phyloP scores from a whole-genome alignment of 30 jellyfish, hydroid and myxozoan genomes.

The Hydra vulgaris region DNA sequence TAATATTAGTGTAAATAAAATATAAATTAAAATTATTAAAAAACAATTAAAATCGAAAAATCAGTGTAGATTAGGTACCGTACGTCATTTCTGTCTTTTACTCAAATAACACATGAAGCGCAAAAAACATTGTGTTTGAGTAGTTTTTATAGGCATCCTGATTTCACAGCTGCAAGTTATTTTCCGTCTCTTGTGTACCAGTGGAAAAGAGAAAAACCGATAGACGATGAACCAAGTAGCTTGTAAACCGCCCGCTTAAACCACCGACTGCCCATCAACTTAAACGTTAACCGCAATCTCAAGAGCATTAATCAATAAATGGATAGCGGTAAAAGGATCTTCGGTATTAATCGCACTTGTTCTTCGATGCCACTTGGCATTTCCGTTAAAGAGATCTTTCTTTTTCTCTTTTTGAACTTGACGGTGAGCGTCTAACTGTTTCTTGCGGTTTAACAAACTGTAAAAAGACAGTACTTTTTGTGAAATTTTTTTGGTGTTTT shows the following conservation, averaged over 20 bases:
- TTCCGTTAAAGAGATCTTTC: neutral
- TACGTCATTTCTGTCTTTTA: too few relatives aligned
- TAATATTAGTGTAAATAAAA: too few relatives aligned
- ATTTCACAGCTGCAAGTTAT: too few relatives aligned
- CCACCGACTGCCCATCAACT: neutral
- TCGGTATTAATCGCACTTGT: slow-evolving; percentile 13
- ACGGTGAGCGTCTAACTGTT: slow-evolving; percentile 10
- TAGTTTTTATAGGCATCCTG: too few relatives aligned
- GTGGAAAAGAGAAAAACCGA: too few relatives aligned
- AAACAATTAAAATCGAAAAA: too few relatives aligned
- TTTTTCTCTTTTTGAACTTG: neutral
- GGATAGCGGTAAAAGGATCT: slow-evolving; percentile 26
- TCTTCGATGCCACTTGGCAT: slow-evolving; percentile 22
- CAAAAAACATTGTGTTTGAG: too few relatives aligned
- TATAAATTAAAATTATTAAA: too few relatives aligned
- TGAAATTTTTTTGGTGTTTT: neutral
- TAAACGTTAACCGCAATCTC: neutral
- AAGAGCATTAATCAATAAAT: slow-evolving; percentile 5
- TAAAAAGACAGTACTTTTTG: slow-evolving; percentile 15
- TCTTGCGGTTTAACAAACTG: slow-evolving; percentile 4
- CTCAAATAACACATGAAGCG: too few relatives aligned
- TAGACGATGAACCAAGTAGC: neutral
- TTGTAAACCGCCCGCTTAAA: too few relatives aligned
- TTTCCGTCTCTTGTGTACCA: too few relatives aligned
- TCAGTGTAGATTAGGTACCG: too few relatives aligned